These are phyloP conservation scores for Chloropsis cyanopogon DNA, from an alignment of 2,113 vertebrate genomes.

Conservation along the genomic window DNA sequence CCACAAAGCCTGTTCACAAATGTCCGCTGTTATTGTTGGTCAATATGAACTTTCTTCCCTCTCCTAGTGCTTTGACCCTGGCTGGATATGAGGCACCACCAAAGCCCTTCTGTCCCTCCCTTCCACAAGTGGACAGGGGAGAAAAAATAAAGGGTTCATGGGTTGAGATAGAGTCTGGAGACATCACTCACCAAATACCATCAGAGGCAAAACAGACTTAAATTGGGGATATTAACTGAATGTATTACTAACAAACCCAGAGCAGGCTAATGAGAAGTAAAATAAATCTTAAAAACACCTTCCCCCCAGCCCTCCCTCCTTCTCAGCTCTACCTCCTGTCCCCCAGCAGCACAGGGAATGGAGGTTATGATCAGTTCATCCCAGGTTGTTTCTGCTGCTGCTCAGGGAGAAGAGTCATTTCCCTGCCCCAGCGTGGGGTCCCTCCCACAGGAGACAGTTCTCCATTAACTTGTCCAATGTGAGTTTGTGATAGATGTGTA, in stretches of 20 bases:
- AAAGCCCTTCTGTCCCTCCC: not conserved
- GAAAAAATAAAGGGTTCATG: not conserved
- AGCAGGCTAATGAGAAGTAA: not conserved
- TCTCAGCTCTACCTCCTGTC: not conserved
- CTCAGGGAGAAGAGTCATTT: not conserved
- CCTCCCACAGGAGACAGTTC: not conserved
- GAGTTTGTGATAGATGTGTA: no score
- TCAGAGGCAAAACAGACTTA: not conserved
- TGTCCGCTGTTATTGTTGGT: rapidly evolving
- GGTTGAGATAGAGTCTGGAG: not conserved
- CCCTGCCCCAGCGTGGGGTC: not conserved
- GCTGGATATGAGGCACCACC: not conserved
- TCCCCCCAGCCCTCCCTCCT: not conserved
- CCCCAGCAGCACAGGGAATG: not conserved
- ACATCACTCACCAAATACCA: not conserved
- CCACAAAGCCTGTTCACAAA: no score
- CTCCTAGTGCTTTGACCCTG: not conserved
- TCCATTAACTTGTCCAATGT: not conserved
- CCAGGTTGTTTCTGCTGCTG: not conserved
- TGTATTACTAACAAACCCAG: not conserved
- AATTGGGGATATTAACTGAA: not conserved
- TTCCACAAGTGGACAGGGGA: not conserved
- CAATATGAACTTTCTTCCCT: not conserved
- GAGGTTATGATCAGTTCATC: not conserved
- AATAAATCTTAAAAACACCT: not conserved